Evolutionary conservation across 2,888 invertebrate genomes (phyloP).

Genomic region (Cephonodes hylas): DNA sequence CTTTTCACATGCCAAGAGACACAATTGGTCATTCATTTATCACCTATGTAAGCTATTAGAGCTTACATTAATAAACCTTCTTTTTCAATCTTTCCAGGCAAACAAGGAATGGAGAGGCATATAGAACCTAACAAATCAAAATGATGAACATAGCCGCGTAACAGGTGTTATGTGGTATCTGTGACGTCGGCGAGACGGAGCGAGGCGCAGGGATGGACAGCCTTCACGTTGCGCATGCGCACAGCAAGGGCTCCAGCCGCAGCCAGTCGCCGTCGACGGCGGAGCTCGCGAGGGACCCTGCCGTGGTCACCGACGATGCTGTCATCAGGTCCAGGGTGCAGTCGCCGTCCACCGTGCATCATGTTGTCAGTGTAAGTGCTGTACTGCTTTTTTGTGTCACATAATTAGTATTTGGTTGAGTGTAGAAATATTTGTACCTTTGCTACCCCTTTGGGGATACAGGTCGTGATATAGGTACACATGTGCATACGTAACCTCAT

Average conservation of each 20-base stretch:
- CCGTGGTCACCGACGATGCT: slow-evolving; percentile 65
- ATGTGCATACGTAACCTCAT: too few relatives aligned
- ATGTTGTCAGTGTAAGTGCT: slow-evolving; percentile 63
- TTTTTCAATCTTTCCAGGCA: neutral
- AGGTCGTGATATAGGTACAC: too few relatives aligned
- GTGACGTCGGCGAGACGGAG: neutral
- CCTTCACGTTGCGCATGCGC: slow-evolving; percentile 70
- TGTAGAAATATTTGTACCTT: too few relatives aligned
- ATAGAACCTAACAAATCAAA: neutral
- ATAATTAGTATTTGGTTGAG: too few relatives aligned
- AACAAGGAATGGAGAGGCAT: neutral
- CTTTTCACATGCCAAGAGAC: too few relatives aligned
- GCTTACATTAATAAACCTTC: neutral
- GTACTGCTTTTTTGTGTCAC: too few relatives aligned
- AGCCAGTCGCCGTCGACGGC: slow-evolving; percentile 81
- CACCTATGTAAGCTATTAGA: too few relatives aligned
- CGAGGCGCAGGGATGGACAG: slow-evolving; percentile 56
- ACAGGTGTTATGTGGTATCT: neutral
- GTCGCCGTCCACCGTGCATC: slow-evolving; percentile 67
- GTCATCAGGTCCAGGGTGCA: slow-evolving; percentile 73
- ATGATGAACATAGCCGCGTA: neutral
- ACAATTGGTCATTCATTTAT: too few relatives aligned
- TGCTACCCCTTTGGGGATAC: too few relatives aligned
- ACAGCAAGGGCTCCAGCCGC: slow-evolving; percentile 82
- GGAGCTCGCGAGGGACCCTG: slow-evolving; percentile 71